These are phyloP conservation scores for Cyclopterus lumpus DNA, from an alignment of 2,797 vertebrate genomes.

Conservation along the genomic window DNA sequence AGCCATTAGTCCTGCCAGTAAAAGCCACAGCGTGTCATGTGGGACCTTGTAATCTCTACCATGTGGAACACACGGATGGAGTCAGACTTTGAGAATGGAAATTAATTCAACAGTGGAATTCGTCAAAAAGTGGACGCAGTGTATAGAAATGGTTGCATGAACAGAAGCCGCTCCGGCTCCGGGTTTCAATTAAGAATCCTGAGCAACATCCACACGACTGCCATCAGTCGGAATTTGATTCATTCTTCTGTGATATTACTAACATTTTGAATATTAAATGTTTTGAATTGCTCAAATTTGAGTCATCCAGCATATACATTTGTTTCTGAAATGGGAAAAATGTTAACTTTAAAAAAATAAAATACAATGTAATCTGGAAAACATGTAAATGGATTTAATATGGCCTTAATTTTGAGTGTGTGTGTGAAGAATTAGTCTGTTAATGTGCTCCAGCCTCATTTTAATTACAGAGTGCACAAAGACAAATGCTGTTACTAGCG, in stretches of 20 bases:
- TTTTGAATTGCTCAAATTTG: neutral
- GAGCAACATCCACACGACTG: neutral
- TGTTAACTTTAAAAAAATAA: neutral
- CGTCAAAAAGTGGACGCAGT: neutral
- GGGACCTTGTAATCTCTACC: neutral
- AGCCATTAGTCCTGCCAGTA: neutral
- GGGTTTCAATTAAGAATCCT: too few relatives aligned
- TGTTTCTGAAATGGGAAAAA: too few relatives aligned
- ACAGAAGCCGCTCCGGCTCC: neutral
- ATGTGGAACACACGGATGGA: neutral
- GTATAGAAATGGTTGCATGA: neutral
- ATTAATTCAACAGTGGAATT: neutral
- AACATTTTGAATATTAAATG: neutral
- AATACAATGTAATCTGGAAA: neutral
- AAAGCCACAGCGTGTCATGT: neutral
- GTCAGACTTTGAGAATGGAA: neutral
- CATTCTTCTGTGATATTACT: neutral
- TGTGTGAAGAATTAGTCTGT: constrained; percentile 3
- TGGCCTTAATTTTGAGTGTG: neutral
- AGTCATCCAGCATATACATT: neutral
- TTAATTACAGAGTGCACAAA: constrained; percentile 16
- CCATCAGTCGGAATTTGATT: too few relatives aligned
- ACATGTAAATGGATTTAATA: neutral
- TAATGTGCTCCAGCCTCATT: constrained; percentile 34
- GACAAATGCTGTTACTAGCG: constrained; percentile 24